Evolutionary conservation across 2,797 vertebrate species (phyloP).

Genomic region (Etheostoma perlongum): DNA sequence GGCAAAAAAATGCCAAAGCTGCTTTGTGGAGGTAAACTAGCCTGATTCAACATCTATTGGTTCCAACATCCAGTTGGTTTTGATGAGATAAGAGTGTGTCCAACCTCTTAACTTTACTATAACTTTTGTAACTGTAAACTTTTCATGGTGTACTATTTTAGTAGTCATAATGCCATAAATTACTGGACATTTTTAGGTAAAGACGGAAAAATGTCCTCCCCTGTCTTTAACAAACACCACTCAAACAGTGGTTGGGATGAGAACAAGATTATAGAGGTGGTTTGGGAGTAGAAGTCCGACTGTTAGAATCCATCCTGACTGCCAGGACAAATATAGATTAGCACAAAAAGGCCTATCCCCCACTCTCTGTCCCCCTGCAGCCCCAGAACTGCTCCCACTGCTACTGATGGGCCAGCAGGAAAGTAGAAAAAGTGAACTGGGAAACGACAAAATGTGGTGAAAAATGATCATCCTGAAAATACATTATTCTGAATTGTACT

Average conservation of each 20-base stretch:
- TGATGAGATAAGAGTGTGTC: neutral
- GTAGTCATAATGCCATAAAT: neutral
- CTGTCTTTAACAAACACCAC: neutral
- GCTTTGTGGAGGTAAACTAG: neutral
- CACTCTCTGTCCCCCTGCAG: neutral
- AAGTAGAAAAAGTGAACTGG: no score
- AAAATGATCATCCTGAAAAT: no score
- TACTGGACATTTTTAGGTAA: neutral
- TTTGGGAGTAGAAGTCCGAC: neutral
- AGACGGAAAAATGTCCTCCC: neutral
- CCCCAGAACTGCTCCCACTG: neutral
- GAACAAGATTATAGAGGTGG: slow-evolving; percentile 7
- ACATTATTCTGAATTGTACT: no score
- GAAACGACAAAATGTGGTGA: no score
- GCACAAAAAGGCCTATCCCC: neutral
- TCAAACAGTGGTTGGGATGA: neutral
- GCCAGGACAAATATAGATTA: slow-evolving; percentile 4
- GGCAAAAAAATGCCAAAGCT: no score
- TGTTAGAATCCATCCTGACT: neutral
- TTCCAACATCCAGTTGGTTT: neutral
- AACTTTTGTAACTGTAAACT: neutral
- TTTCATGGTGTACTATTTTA: neutral
- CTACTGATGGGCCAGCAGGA: neutral
- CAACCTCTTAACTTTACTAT: neutral
- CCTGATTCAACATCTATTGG: neutral